A percentile compares a stretch with the other conserved stretches of the same genome.
Evolutionary conservation across 2,888 invertebrate species (phyloP).

Genomic region (Odontocolon sp.): DNA sequence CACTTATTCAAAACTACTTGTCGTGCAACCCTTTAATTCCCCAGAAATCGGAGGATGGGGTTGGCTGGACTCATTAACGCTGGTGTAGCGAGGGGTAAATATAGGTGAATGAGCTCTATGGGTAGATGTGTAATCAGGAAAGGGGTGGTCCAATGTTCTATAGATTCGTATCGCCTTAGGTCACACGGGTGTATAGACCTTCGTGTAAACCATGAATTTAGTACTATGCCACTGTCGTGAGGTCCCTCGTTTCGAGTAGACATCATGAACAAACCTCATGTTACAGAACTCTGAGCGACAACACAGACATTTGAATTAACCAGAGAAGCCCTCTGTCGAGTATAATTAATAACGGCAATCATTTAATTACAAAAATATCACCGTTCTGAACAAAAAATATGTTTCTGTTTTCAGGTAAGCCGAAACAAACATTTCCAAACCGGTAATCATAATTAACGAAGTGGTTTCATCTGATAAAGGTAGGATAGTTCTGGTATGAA

Average conservation of each 20-base stretch:
- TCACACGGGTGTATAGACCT: neutral
- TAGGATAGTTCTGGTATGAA: neutral
- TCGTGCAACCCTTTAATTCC: no score
- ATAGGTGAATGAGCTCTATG: neutral
- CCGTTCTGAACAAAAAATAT: neutral
- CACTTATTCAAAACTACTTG: no score
- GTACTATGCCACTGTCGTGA: neutral
- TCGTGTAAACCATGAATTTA: neutral
- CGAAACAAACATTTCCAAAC: neutral
- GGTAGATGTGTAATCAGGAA: neutral
- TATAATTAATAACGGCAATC: neutral
- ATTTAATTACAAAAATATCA: neutral
- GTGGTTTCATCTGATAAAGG: neutral
- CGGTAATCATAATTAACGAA: neutral
- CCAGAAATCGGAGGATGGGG: no score
- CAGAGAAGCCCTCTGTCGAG: neutral
- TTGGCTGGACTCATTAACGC: no score
- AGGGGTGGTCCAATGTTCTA: neutral
- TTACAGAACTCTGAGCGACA: no score
- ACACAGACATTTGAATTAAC: neutral
- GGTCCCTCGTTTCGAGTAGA: neutral
- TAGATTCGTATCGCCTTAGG: neutral
- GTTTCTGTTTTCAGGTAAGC: slow-evolving; percentile 27
- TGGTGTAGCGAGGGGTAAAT: neutral
- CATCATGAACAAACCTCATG: no score